Percentiles rank a stretch among this genome's conserved stretches.
Evolutionary conservation across 2,113 vertebrate genomes (phyloP).

Genomic region (Suncus etruscus): DNA sequence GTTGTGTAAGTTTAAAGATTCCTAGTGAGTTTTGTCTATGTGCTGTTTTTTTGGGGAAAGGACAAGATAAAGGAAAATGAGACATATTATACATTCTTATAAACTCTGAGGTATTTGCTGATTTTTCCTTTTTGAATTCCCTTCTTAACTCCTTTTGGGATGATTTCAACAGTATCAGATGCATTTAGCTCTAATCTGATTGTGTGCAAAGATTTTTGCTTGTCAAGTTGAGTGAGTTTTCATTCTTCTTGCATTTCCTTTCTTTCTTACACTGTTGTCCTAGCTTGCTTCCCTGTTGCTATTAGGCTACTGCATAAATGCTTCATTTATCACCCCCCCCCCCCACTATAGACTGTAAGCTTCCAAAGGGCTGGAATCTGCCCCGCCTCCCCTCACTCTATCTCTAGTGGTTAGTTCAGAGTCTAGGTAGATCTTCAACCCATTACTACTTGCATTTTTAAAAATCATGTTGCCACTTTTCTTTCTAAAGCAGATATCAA

Average conservation of each 20-base stretch:
- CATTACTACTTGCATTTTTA: background rate
- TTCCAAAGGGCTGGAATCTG: background rate
- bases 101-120: too few species aligned
- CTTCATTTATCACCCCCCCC: background rate
- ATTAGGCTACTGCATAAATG: background rate
- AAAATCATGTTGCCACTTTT: background rate
- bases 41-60: too few species aligned
- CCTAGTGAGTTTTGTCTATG: too few species aligned
- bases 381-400: background rate
- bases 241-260: background rate
- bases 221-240: background rate
- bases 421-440: background rate
- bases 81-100: too few species aligned
- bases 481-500: background rate
- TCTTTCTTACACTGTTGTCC: rapidly evolving
- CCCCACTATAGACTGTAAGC: background rate
- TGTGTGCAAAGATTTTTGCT: background rate
- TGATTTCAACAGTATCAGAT: background rate
- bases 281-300: background rate
- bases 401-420: background rate
- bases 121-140: too few species aligned
- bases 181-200: background rate
- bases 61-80: too few species aligned
- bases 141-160: too few species aligned
- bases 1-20: too few species aligned